Base-by-base conservation (phyloP, 2,113 vertebrate species). In the Psittacus erithacus region DNA sequence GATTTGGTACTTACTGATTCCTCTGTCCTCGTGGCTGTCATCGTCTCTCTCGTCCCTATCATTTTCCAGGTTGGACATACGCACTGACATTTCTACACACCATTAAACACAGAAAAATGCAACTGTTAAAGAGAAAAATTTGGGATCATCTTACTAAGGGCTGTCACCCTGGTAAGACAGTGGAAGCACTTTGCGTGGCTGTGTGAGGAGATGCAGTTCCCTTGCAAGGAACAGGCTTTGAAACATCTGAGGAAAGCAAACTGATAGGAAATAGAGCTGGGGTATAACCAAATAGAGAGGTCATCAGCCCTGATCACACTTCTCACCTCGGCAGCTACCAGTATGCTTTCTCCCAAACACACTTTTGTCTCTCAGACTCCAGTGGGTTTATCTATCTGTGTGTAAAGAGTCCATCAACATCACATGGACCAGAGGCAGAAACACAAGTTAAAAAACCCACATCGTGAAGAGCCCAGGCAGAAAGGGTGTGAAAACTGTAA, bases 61-160 rank as follows among this genome's bases (percentile, higher is more conserved):
- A 1, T 99, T 99, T 59, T 99, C 99, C 96, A 99, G 98, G 98
- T 99, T 99, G 85, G 99, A 99, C 99, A 99, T 99, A 12, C 99
- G 98, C 96, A 99, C 99, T 7, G 99, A 99, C 99, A 99, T 99
- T 97, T 99, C 99, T 99, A 91, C 80, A 94, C 89, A 88, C 78
- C 44, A n/a, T 94, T 47, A 92, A 82, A 97, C 90, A 97, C 91
- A 97, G 62, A 97, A 79, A 97, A 96, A 96, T 67, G 91, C 86
- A 96, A 95, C 86, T 90, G 94, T 39, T 97, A 75, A 95, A 96
- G 71, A 90, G 86, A 27, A 81, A 62, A 75, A 71, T 24, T 65
- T 65, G 79, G 87, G 29, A 41, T 46, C 87, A 35, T 12, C 85
- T 84, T 11, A 43, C 86, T 95, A 76, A 92, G 1, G 69, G 43